A percentile compares a stretch with the other conserved stretches of the same genome.
phyloP scores from a whole-genome alignment of 2,113 vertebrate species.

The Clarias batrachus region DNA sequence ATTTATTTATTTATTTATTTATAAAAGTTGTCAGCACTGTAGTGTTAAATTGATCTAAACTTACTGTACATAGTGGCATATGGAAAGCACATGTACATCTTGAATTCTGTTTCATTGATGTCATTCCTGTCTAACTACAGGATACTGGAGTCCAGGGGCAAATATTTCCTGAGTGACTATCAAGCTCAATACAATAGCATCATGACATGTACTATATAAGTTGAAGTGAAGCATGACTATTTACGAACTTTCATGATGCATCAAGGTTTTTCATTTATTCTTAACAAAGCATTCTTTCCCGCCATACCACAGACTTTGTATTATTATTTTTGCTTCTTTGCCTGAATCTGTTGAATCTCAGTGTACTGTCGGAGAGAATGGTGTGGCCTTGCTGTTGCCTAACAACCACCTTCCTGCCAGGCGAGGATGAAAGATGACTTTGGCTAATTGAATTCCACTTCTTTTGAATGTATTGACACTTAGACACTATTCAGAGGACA shows the following conservation, averaged over 20 bases:
- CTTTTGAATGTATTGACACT: slow-evolving; percentile 50
- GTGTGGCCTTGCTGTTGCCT: slow-evolving; percentile 72
- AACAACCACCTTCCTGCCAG: slow-evolving; percentile 61
- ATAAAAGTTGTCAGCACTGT: background rate
- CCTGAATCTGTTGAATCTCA: slow-evolving; percentile 59
- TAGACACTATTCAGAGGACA: slow-evolving; percentile 45
- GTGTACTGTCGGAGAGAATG: slow-evolving; percentile 53
- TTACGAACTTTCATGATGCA: slow-evolving; percentile 17
- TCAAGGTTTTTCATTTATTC: slow-evolving; percentile 43
- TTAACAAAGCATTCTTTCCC: slow-evolving; percentile 11
- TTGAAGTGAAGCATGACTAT: slow-evolving; percentile 29
- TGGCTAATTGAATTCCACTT: slow-evolving; percentile 62
- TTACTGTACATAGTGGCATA: background rate
- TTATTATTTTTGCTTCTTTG: slow-evolving; percentile 51
- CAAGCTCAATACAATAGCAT: background rate
- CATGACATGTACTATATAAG: background rate
- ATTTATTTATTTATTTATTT: background rate
- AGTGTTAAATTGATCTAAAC: background rate
- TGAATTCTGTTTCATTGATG: background rate
- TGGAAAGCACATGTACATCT: background rate
- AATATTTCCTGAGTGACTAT: slow-evolving; percentile 5
- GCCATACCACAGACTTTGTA: slow-evolving; percentile 35
- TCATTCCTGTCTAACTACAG: background rate
- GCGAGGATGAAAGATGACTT: slow-evolving; percentile 53
- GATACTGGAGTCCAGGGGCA: background rate